Evolutionary conservation across 2,113 vertebrate genomes (phyloP), one percentile per base, ranked within the genome.

Genomic region (Corvus hawaiiensis): DNA sequence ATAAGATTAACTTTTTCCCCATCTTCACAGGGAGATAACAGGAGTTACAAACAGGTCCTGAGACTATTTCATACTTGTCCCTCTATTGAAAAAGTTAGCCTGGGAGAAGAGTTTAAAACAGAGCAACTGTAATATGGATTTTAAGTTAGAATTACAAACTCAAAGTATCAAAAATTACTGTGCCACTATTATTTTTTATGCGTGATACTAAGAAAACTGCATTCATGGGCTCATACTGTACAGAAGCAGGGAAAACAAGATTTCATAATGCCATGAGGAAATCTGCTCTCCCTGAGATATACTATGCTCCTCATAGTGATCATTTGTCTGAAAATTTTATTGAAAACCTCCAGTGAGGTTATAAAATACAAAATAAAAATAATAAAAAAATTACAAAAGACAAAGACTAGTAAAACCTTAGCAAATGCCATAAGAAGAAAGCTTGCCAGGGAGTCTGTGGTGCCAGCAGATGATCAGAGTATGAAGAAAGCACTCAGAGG

Each of bases 401-500:
- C 22, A n/a, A 12, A 64, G 11, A n/a, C 7, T 37, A 69, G n/a
- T 32, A 55, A 64, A 81, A 35, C 9, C 64, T 55, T 28, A 37
- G 11, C 30, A 59, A 68, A 72, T 10, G 3, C 7, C 20, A 23
- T 1, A 4, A 80, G 52, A 54, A 44, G 15, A 62, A 78, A 71
- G 11, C 41, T 64, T 83, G 13, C 23, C 20, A 75, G 23, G 17
- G 13, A 67, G 11, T 33, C 37, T 62, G 0, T 48, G n/a, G 8
- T 79, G 18, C 39, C 63, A 84, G 37, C 10, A 48, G 58, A 62
- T 37, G 30, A 74, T 23, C 28, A 56, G 49, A 43, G 6, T 26
- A 35, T 7, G 51, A 64, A 59, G 22, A 33, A 9, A 55, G 39
- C 6, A 14, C 66, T 46, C 0, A 0, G 16, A 64, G 15, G 16